phyloP scores from a whole-genome alignment of 2,797 vertebrate species.

The Cynopterus sphinx region DNA sequence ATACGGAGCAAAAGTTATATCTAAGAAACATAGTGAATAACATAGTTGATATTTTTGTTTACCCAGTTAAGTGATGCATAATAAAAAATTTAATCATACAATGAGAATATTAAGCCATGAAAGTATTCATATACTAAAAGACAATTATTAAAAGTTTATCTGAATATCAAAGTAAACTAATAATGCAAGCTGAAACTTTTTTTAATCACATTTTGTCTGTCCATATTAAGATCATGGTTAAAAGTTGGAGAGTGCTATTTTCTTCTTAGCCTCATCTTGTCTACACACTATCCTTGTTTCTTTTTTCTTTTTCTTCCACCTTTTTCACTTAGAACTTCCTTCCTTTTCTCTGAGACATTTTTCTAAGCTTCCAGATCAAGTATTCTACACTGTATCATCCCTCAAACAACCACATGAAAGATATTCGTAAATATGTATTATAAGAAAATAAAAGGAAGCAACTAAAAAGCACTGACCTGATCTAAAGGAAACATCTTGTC shows the following conservation, averaged over 20 bases:
- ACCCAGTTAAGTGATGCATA: background rate
- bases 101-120: background rate
- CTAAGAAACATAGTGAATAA: background rate
- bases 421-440: background rate
- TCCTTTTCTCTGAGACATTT: slow-evolving; percentile 38
- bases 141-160: background rate
- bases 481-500: slow-evolving; percentile 77
- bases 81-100: background rate
- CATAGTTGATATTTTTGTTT: background rate
- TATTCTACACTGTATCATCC: background rate
- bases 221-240: background rate
- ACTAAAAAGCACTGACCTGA: background rate
- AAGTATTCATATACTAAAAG: background rate
- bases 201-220: background rate
- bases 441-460: slow-evolving; percentile 47
- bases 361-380: slow-evolving; percentile 32
- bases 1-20: background rate
- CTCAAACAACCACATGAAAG: background rate
- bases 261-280: slow-evolving; percentile 44
- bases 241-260: background rate
- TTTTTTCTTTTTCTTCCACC: background rate
- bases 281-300: background rate
- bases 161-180: background rate
- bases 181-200: background rate
- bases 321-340: slow-evolving; percentile 57